Percentiles rank a stretch among this genome's conserved stretches.
Conservation (phyloP, 2,113 vertebrate species). For the Oncorhynchus tshawytscha region DNA sequence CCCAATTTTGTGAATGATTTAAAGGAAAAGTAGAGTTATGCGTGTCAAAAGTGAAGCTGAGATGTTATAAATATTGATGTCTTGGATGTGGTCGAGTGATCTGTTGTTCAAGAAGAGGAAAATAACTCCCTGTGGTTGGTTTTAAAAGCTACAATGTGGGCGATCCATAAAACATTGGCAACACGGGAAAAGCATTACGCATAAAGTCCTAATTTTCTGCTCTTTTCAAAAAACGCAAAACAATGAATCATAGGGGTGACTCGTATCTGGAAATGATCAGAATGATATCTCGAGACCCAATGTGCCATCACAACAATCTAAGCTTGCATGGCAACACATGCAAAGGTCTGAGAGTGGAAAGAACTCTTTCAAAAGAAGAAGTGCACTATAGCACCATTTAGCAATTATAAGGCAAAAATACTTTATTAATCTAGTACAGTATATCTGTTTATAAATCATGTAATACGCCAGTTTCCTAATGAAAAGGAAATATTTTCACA, state of each 20-base stretch:
- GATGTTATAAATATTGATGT: conserved; percentile 64
- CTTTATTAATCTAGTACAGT: neutral
- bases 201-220: conserved; percentile 29
- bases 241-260: conserved; percentile 17
- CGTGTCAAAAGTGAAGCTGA: conserved; percentile 55
- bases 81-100: conserved; percentile 21
- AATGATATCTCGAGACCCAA: neutral
- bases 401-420: neutral
- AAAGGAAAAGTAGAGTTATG: conserved; percentile 56
- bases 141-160: conserved; percentile 53
- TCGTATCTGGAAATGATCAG: conserved; percentile 34
- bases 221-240: conserved; percentile 6
- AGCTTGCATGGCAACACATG: neutral
- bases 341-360: neutral
- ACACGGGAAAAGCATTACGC: conserved; percentile 18
- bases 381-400: neutral
- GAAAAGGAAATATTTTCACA: neutral
- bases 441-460: neutral
- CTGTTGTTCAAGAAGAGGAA: conserved; percentile 39
- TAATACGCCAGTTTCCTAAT: neutral
- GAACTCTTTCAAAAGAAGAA: neutral
- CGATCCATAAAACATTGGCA: conserved; percentile 55
- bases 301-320: conserved; percentile 13
- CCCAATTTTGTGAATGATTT: conserved; percentile 60
- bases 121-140: conserved; percentile 40